These are phyloP conservation scores for Cheilosia scutellata DNA, from an alignment of 2,888 invertebrate genomes.

Conservation along the genomic window DNA sequence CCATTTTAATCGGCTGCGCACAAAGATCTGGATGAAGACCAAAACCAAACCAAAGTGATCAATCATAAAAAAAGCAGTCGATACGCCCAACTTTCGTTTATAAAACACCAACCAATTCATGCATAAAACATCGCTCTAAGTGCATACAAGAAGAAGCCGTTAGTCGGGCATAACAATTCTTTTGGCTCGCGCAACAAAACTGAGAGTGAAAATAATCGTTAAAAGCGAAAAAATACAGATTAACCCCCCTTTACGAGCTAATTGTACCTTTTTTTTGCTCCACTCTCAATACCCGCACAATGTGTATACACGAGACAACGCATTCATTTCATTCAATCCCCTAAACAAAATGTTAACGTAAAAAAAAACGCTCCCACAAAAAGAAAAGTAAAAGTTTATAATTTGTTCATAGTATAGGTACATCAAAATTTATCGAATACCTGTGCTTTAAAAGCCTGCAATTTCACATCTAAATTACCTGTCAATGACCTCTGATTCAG, in stretches of 20 bases:
- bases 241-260: conserved; percentile 43
- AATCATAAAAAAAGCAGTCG: no score
- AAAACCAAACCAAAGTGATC: no score
- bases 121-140: not conserved
- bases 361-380: not conserved
- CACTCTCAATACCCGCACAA: conserved; percentile 23
- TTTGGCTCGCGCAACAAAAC: conserved; percentile 33
- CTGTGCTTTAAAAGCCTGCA: conserved; percentile 35
- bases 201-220: conserved; percentile 66
- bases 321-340: conserved; percentile 22
- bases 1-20: no score
- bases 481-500: conserved; percentile 56
- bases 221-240: conserved; percentile 27
- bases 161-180: conserved; percentile 3
- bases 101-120: no score
- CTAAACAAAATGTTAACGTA: not conserved
- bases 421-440: conserved; percentile 51
- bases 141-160: not conserved
- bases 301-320: conserved; percentile 3
- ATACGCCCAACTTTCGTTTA: no score
- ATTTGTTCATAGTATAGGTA: conserved; percentile 47
- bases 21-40: no score
- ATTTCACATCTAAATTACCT: conserved; percentile 33
- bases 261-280: conserved; percentile 50
- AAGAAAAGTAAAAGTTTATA: conserved; percentile 73